A percentile compares a stretch with the other conserved stretches of the same genome.
Conservation (phyloP, 2,888 invertebrate species). For the Cephonodes hylas region DNA sequence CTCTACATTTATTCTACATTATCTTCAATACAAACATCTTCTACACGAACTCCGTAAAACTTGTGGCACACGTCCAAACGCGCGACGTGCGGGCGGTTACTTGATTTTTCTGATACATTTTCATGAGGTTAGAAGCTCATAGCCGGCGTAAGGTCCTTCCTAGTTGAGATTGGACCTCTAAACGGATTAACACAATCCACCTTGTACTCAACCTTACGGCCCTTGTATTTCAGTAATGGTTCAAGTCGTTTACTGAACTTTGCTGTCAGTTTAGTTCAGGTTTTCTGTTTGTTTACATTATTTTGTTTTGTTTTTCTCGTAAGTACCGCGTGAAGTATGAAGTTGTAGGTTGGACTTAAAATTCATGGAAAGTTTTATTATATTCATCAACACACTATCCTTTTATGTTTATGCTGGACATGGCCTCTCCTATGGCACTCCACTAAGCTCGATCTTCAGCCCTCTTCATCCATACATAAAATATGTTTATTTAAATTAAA, state of each 20-base stretch:
- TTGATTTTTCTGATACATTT: conserved; percentile 81
- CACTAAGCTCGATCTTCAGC: too few relatives aligned
- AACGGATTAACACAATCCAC: conserved; percentile 53
- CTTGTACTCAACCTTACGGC: background rate
- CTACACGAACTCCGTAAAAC: conserved; percentile 20
- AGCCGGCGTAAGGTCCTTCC: conserved; percentile 44
- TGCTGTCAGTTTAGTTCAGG: background rate
- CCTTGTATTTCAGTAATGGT: background rate
- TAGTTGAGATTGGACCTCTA: conserved; percentile 56
- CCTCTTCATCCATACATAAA: too few relatives aligned
- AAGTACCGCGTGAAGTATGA: too few relatives aligned
- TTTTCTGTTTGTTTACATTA: too few relatives aligned
- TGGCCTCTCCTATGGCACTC: too few relatives aligned
- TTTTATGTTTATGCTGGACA: too few relatives aligned
- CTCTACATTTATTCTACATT: too few relatives aligned
- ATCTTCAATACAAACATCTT: too few relatives aligned
- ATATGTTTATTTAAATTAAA: too few relatives aligned
- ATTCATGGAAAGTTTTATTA: too few relatives aligned
- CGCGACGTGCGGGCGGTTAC: conserved; percentile 56
- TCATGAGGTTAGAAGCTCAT: conserved; percentile 69
- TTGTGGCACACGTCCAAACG: conserved; percentile 47
- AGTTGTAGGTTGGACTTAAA: too few relatives aligned
- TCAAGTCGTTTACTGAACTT: background rate
- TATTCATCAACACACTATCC: too few relatives aligned
- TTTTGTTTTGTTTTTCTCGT: background rate